Evolutionary conservation across 1,140 invertebrate species (phyloP), one percentile per base, ranked within the genome.

Genomic region (Globodera rostochiensis): DNA sequence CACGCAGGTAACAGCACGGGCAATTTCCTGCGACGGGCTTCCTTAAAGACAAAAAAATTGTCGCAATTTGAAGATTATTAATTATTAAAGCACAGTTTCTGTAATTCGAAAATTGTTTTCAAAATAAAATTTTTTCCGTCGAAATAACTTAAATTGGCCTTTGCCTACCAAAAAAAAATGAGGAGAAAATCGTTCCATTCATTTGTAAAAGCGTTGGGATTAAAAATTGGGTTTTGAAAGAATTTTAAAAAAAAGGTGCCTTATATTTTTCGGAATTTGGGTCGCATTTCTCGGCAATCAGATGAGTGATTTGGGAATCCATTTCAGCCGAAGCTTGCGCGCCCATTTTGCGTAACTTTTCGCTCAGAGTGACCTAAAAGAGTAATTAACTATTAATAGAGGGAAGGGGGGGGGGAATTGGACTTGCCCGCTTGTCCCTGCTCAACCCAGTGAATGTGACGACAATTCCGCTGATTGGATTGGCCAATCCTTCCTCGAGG

Each of bases 201-300:
- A 5, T 15, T 60, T 15, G 5, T 60, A 15, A 19, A 64, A 9
- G 7, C 7, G 50, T 53, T 9, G 11, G 1, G 7, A 53, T 7
- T 25, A 46, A 19, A 25, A 25, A 47, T 73, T 50, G 46, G 36
- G 0, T 21, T 19, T 6, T 73, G 13, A 73, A 49, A 47, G 19
- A 73, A 73, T 3, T n/a, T 11, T 5, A 46, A 49, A n/a, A n/a
- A 53, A 9, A 49, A 71, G 50, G 7, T 53, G 25, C 79, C 19
- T 46, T 73, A 57, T 80, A 80, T 47, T 80, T 80, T 13, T 79
- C n/a, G n/a, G 79, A 80, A 6, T 73, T 46, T 19, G 57, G 57
- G n/a, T 80, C 79, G 71, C 74, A 79, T 66, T 21, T 57, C 21
- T 80, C 70, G 6, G 79, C 79, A 47, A 80, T 57, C 67, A 80